These are phyloP conservation scores for Melitaea cinxia DNA, from an alignment of 1,140 invertebrate species.

Conservation along the genomic window DNA sequence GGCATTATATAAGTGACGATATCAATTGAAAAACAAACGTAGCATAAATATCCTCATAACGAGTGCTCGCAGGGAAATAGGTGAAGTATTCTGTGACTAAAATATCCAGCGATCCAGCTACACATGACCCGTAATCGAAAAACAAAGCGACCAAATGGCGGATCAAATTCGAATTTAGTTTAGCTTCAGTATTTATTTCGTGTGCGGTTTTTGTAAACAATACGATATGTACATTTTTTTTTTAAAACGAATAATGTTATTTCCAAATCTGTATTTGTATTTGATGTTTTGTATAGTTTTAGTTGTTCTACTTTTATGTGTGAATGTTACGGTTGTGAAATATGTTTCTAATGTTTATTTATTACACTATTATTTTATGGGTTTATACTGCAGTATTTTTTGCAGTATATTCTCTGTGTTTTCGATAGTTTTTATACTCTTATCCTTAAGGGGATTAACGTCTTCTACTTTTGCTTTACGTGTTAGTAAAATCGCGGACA, in stretches of 20 bases:
- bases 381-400: no score
- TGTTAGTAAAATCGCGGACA: no score
- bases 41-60: slow-evolving; percentile 24
- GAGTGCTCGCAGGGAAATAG: slow-evolving; percentile 15
- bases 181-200: slow-evolving; percentile 1
- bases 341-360: neutral
- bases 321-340: neutral
- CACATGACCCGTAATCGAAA: slow-evolving; percentile 17
- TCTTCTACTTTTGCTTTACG: no score
- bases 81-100: slow-evolving; percentile 1
- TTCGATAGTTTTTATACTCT: no score
- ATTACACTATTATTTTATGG: no score
- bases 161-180: slow-evolving; percentile 23
- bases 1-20: slow-evolving; percentile 27
- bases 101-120: slow-evolving; percentile 11
- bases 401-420: no score
- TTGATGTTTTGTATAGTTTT: neutral
- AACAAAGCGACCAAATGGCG: slow-evolving; percentile 18
- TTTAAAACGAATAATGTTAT: neutral
- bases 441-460: no score
- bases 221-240: neutral
- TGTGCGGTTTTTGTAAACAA: slow-evolving; percentile 5
- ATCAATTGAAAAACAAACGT: slow-evolving; percentile 26
- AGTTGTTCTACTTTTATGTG: neutral
- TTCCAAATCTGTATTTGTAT: neutral